Evolutionary conservation across 2,888 invertebrate species (phyloP).

Genomic region (Timema cristinae): DNA sequence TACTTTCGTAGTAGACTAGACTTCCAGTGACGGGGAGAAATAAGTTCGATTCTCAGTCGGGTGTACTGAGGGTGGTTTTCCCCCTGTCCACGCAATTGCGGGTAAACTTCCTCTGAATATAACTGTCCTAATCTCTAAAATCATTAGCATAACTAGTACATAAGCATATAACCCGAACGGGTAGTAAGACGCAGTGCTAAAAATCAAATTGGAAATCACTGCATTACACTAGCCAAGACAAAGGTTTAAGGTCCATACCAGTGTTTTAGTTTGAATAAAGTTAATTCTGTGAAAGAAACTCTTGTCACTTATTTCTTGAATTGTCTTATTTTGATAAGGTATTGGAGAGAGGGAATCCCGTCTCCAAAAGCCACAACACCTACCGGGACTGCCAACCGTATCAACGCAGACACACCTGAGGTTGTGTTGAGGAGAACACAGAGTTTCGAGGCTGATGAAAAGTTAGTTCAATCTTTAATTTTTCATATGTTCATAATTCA

Average conservation of each 20-base stretch:
- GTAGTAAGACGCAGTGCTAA: not conserved
- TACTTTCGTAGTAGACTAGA: not conserved
- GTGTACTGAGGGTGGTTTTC: too few relatives aligned
- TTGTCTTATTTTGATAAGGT: constrained; percentile 35
- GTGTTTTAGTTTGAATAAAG: too few relatives aligned
- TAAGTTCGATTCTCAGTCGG: not conserved
- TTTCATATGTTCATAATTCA: constrained; percentile 2
- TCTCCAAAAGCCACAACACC: constrained; percentile 40
- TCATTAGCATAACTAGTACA: too few relatives aligned
- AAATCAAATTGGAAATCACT: not conserved
- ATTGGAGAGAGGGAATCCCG: constrained; percentile 46
- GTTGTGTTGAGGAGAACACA: constrained; percentile 75
- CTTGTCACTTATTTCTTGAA: too few relatives aligned
- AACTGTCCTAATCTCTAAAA: too few relatives aligned
- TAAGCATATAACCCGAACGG: not conserved
- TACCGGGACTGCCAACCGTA: constrained; percentile 42
- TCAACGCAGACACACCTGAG: constrained; percentile 52
- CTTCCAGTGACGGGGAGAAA: not conserved
- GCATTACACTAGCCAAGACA: not conserved
- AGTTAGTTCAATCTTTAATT: constrained; percentile 57
- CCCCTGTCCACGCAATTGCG: too few relatives aligned
- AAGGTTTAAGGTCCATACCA: too few relatives aligned
- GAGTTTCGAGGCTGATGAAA: constrained; percentile 84
- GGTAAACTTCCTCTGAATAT: too few relatives aligned
- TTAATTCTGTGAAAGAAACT: too few relatives aligned